Conservation (phyloP, 1,140 invertebrate genomes). For the Drosophila azteca region DNA sequence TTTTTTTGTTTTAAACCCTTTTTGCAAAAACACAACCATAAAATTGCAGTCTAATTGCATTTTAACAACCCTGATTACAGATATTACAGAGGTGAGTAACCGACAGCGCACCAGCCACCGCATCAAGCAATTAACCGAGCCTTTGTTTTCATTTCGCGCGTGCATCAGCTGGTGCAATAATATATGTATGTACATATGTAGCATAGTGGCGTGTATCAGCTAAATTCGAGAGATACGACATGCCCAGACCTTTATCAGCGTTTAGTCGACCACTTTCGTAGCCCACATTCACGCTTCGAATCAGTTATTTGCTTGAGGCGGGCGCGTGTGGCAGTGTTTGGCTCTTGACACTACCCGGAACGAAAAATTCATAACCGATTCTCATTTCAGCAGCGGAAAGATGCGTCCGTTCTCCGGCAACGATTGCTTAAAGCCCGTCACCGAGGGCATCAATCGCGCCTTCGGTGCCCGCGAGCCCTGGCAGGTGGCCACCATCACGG, state of each 20-base stretch:
- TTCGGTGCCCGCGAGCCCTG: conserved; percentile 89
- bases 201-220: conserved; percentile 5
- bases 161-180: conserved; percentile 21
- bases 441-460: conserved; percentile 84
- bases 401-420: conserved; percentile 65
- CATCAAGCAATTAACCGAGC: conserved; percentile 4
- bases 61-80: background rate
- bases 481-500: conserved; percentile 90
- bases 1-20: conserved; percentile 20
- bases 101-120: conserved; percentile 7
- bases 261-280: conserved; percentile 51
- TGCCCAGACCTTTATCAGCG: conserved; percentile 54
- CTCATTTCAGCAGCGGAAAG: conserved; percentile 40
- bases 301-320: conserved; percentile 53
- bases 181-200: background rate
- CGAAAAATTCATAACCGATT: conserved; percentile 16
- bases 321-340: conserved; percentile 25
- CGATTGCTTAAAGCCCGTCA: conserved; percentile 65
- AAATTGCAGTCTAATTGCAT: background rate
- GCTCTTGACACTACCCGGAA: conserved; percentile 6
- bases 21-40: background rate
- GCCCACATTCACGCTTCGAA: conserved; percentile 27
- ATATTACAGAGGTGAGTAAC: conserved; percentile 33
- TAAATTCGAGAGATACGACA: conserved; percentile 23
- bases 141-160: conserved; percentile 16